Evolutionary conservation across 2,113 vertebrate species (phyloP).

Genomic region (Pithys albifrons): DNA sequence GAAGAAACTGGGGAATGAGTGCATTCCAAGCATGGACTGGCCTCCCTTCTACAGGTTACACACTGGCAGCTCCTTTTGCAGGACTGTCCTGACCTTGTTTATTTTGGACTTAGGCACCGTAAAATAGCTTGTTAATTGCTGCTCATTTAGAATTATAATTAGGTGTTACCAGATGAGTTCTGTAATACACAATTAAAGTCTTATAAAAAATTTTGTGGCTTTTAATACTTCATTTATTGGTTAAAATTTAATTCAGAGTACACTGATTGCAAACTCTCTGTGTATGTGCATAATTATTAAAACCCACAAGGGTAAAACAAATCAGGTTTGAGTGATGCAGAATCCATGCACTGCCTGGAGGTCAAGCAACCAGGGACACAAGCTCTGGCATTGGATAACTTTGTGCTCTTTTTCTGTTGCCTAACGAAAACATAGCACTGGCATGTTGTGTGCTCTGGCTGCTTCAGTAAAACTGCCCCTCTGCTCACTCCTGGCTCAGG

Average conservation of each 20-base stretch:
- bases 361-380: neutral
- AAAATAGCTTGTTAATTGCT: constrained; percentile 56
- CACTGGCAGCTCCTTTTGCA: neutral
- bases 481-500: neutral
- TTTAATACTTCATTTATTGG: constrained; percentile 62
- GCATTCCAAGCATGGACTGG: neutral
- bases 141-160: constrained; percentile 57
- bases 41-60: neutral
- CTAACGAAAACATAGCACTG: neutral
- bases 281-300: constrained; percentile 26
- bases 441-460: neutral
- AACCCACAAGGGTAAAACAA: constrained; percentile 28
- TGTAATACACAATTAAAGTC: constrained; percentile 57
- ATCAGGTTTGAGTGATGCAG: neutral
- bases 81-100: constrained; percentile 48
- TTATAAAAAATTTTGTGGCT: constrained; percentile 42
- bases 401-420: neutral
- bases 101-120: constrained; percentile 11
- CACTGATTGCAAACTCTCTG: constrained; percentile 25
- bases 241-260: constrained; percentile 63
- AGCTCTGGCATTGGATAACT: neutral
- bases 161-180: constrained; percentile 48
- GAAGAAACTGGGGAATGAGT: neutral
- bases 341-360: neutral
- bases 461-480: neutral